Percentiles rank a stretch among this genome's conserved stretches.
These are phyloP conservation scores for Xestobium rufovillosum DNA, from an alignment of 2,888 invertebrate genomes.

Conservation along the genomic window DNA sequence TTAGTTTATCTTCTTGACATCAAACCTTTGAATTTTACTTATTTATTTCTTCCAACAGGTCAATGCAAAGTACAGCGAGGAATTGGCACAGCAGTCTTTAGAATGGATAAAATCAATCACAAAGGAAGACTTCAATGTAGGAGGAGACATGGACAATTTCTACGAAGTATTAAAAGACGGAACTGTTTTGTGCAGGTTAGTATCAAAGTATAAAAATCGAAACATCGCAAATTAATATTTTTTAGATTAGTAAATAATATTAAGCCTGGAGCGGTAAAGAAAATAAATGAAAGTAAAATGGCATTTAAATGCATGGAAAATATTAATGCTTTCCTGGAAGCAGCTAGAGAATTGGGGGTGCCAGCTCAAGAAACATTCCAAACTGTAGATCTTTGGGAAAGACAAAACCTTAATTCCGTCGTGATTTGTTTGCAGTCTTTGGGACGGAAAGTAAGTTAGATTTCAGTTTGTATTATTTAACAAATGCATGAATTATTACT, in stretches of 20 bases:
- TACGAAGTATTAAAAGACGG: conserved; percentile 88
- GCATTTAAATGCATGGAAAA: conserved; percentile 99
- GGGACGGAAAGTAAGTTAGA: conserved; percentile 73
- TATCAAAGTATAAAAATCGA: no score
- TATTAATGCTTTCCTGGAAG: conserved; percentile 86
- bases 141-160: conserved; percentile 91
- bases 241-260: conserved; percentile 78
- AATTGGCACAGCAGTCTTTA: conserved; percentile 83
- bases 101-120: conserved; percentile 88
- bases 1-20: no score
- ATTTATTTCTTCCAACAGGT: no score
- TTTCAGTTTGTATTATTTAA: background rate
- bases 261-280: conserved; percentile 80
- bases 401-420: conserved; percentile 92
- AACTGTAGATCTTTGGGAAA: conserved; percentile 95
- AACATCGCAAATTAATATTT: no score
- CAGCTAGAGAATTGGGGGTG: conserved; percentile 79
- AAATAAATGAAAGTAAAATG: conserved; percentile 78
- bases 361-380: conserved; percentile 93
- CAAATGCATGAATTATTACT: background rate
- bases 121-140: conserved; percentile 75
- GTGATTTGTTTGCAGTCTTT: conserved; percentile 91
- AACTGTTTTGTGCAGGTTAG: conserved; percentile 81
- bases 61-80: conserved; percentile 95
- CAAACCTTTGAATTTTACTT: no score